Evolutionary conservation across 2,888 invertebrate species (phyloP).

Genomic region (Dendrolimus pini): DNA sequence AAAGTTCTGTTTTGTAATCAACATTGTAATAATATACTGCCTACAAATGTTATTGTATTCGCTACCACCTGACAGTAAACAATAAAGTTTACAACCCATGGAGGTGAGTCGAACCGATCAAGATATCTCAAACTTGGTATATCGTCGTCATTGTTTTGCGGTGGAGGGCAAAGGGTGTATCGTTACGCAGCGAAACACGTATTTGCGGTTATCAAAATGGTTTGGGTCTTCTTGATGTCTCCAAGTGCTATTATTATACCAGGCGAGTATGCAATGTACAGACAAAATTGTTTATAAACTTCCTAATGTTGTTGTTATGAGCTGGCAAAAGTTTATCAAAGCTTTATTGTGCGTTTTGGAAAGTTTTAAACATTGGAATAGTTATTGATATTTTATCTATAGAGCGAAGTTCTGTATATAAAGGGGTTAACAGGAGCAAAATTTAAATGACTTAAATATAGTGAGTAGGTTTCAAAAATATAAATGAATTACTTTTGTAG

Average conservation of each 20-base stretch:
- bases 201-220: constrained; percentile 51
- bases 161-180: constrained; percentile 30
- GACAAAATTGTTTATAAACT: background rate
- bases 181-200: constrained; percentile 48
- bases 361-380: background rate
- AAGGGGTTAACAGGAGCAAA: constrained; percentile 10
- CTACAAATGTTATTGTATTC: too few species aligned
- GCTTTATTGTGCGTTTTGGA: too few species aligned
- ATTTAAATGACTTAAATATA: too few species aligned
- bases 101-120: constrained; percentile 37
- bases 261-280: background rate
- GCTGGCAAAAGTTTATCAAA: background rate
- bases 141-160: constrained; percentile 52
- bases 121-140: constrained; percentile 49
- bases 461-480: too few species aligned
- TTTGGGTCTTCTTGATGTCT: constrained; percentile 31
- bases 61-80: constrained; percentile 10
- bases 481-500: too few species aligned
- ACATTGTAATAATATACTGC: too few species aligned
- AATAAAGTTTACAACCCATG: constrained; percentile 20
- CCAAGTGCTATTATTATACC: constrained; percentile 17
- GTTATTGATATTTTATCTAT: constrained; percentile 15
- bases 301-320: background rate
- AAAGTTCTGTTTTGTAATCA: too few species aligned
- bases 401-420: constrained; percentile 16